Base-by-base conservation (phyloP, 2,888 invertebrate species). In the Tyria jacobaeae region DNA sequence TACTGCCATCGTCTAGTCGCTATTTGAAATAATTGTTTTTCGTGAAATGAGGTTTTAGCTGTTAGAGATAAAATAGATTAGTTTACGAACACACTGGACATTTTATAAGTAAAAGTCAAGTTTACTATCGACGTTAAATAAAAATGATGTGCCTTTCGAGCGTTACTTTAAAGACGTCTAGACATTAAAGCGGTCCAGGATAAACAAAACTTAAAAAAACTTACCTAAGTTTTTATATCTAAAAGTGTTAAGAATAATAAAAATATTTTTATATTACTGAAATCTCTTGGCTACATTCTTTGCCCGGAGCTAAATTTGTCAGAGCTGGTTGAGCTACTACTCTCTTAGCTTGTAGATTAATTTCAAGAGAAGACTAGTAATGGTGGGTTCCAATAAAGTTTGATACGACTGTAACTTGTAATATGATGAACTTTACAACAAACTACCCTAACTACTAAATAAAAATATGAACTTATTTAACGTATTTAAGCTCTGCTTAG, bases 151-250 rank as follows among this genome's bases (percentile, higher is more conserved):
- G 17, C 31, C 39, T 21, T 66, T 59, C 50, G 62, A 62, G 57
- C 49, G 10, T 37, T 51, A 59, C 57, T 62, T 25, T 37, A 31
- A 37, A 58, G 53, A 62, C 35, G 62, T 70, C 70, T 62, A 62
- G 70, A 66, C 59, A 27, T 44, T 34, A 54, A 70, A 66, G 58
- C 57, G 53, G 27, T 66, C 60, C 69, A 48, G 14, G 6, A 14
- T 35, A 52, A 53, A 25, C n/a, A 41, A 10, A 39, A 17, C 27
- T 54, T 54, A 41, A 12, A 9, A 54, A 17, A 41, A 54, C 39
- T 54, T 25, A 41, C 41, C 41, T 25, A 54, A 53, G 39, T 54
- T 54, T 53, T 35, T 41, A 21, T 44, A 31, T 34, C 17, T 17
- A n/a, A 44, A 44, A n/a, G 49, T 49, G 27, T 51, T 51, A 7